Evolutionary conservation across 1,140 invertebrate species (phyloP).

Genomic region (Potamilus streckersoni): DNA sequence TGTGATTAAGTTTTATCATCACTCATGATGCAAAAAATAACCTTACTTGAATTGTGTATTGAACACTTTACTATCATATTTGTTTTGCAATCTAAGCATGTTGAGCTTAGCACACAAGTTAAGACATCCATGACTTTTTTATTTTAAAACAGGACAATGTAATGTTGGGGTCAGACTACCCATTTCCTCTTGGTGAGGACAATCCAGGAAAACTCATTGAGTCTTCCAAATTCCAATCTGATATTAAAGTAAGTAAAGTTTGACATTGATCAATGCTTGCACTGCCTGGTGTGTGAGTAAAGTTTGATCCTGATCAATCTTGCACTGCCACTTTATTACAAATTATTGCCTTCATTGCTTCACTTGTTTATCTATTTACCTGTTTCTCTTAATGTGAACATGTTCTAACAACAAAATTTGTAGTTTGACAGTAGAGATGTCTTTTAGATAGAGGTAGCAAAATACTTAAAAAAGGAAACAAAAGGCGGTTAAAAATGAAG

Average conservation of each 20-base stretch:
- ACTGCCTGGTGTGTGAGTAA: neutral
- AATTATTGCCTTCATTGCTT: neutral
- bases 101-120: neutral
- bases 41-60: no score
- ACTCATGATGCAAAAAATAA: no score
- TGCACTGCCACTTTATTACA: neutral
- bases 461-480: no score
- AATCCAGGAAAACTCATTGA: slow-evolving; percentile 72
- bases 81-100: no score
- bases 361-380: neutral
- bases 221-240: slow-evolving; percentile 51
- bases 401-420: neutral
- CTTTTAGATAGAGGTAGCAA: no score
- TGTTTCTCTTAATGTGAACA: neutral
- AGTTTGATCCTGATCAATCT: neutral
- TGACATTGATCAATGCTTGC: neutral
- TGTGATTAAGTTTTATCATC: no score
- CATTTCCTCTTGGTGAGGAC: slow-evolving; percentile 75
- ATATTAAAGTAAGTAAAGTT: slow-evolving; percentile 48
- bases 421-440: neutral
- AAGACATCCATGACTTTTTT: neutral
- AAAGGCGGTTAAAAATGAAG: no score
- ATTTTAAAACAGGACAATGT: slow-evolving; percentile 67
- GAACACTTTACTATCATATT: no score
- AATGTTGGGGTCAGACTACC: slow-evolving; percentile 75